Conservation (phyloP, 1,140 invertebrate species). For the Propsilocerus akamusi region DNA sequence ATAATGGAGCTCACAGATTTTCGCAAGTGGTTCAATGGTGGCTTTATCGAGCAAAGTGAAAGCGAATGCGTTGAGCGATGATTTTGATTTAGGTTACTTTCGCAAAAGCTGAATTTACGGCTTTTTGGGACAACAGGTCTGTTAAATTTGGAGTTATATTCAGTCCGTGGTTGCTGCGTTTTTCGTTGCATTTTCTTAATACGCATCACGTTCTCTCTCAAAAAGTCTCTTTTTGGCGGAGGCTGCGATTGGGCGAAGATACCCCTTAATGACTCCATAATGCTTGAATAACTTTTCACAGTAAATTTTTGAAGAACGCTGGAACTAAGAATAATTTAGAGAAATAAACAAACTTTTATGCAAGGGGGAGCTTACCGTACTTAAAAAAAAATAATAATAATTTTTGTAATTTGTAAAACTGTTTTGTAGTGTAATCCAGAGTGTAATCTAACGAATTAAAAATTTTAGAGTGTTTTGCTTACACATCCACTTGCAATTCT, state of each 20-base stretch:
- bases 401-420: too few relatives aligned
- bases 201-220: not conserved
- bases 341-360: too few relatives aligned
- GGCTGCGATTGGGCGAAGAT: not conserved
- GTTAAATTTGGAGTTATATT: not conserved
- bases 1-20: not conserved
- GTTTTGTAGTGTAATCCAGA: too few relatives aligned
- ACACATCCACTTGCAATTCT: too few relatives aligned
- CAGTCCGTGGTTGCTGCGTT: not conserved
- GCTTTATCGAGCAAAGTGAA: not conserved
- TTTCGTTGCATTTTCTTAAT: not conserved
- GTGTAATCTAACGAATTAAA: too few relatives aligned
- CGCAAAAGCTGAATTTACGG: not conserved
- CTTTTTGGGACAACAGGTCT: not conserved
- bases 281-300: too few relatives aligned
- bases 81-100: not conserved
- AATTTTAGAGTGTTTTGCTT: too few relatives aligned
- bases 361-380: too few relatives aligned
- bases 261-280: not conserved
- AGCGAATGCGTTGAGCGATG: not conserved
- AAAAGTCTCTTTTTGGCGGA: not conserved
- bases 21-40: not conserved
- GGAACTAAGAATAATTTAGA: too few relatives aligned
- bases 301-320: too few relatives aligned
- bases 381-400: too few relatives aligned